These are phyloP conservation scores for Siderastrea siderea DNA, from an alignment of 92 coral and sea anemone genomes.

Conservation along the genomic window DNA sequence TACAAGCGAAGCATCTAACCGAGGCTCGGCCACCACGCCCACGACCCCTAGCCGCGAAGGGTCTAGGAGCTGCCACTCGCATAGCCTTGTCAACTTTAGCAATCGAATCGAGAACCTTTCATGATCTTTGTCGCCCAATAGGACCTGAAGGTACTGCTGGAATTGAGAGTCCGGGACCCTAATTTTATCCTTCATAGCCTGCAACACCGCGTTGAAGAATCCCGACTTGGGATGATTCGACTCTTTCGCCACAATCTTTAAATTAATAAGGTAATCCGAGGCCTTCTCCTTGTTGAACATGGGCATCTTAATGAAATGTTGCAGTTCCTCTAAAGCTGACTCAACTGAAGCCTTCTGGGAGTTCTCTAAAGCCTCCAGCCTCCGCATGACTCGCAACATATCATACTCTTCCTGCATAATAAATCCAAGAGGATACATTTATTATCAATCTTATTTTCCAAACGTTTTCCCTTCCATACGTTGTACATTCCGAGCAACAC, in stretches of 20 bases:
- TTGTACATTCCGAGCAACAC: no score
- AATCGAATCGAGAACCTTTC: constrained; percentile 38
- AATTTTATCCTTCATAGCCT: constrained; percentile 41
- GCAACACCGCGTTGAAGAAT: constrained; percentile 33
- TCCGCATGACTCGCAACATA: background rate
- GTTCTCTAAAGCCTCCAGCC: background rate
- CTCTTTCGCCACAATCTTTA: constrained; percentile 50
- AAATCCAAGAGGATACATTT: no score
- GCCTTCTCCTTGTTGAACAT: constrained; percentile 40
- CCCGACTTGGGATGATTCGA: constrained; percentile 37
- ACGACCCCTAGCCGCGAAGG: constrained; percentile 4
- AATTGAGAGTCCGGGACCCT: constrained; percentile 20
- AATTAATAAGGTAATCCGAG: constrained; percentile 26
- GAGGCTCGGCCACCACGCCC: constrained; percentile 5
- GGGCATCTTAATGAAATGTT: constrained; percentile 17
- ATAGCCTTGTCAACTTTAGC: constrained; percentile 38
- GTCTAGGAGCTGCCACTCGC: background rate
- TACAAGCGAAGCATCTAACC: constrained; percentile 24
- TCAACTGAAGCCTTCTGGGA: constrained; percentile 14
- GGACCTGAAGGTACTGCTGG: constrained; percentile 16
- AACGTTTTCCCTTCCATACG: no score
- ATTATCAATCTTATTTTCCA: no score
- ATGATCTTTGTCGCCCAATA: constrained; percentile 62
- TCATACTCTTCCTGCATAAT: no score
- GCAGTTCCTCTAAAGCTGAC: background rate